Evolutionary conservation across 23 tunicate species (phyloP), one percentile per base, ranked within the genome.

Genomic region (Clavelina lepadiformis): DNA sequence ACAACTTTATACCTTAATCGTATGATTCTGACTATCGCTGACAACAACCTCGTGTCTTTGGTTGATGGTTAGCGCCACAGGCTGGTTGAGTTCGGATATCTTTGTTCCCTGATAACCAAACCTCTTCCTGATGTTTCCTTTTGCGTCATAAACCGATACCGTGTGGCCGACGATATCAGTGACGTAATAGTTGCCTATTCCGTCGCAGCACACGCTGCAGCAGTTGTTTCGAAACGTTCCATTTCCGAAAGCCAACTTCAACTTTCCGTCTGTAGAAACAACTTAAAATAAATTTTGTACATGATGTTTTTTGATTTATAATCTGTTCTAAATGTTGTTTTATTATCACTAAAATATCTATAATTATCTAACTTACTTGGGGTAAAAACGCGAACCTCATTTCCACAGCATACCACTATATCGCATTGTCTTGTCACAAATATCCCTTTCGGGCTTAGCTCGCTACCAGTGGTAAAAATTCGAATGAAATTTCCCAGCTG

Each of bases 1-100:
- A n/a, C n/a, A n/a, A n/a, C n/a, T 20, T 33, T 50, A 24, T 28
- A 78, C 95, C 95, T 86, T 86, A 25, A 86, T 58, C 20, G 66
- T 51, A 50, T 86, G 95, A 56, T 86, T 86, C 54, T 86, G 95
- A 15, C 80, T 79, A 74, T 86, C 95, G 38, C 75, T 77, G 13
- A 86, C 65, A 25, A 77, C 55, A 13, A 86, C 37, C 35, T 78
- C 65, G 26, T 78, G 65, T 47, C 65, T 23, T 4, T 56, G 47
- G 58, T 66, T 86, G 38, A 86, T 86, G 41, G 85, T 80, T 33
- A 86, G 75, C 58, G 95, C 76, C 80, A 86, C 95, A 52, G 95
- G 95, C 74, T 86, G 95, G 71, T 86, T 65, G 61, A 86, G 78
- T 29, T 78, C 69, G 2, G 27, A 31, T 25, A 70, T 19, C 31